These are phyloP conservation scores for Siphamia tubifer DNA, from an alignment of 2,113 vertebrate species.

Conservation along the genomic window DNA sequence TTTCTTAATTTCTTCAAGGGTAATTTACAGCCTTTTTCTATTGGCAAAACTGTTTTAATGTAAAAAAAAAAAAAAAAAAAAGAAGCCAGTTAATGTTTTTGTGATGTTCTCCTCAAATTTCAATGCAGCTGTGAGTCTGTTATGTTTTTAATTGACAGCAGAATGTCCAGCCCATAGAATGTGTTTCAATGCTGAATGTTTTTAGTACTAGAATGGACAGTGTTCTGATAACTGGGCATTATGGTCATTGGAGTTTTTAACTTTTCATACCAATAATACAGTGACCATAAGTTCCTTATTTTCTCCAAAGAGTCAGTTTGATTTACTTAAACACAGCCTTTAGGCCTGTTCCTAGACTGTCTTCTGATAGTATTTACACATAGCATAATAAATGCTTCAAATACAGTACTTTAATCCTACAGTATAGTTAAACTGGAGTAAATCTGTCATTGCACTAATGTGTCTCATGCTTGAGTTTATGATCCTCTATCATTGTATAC, in stretches of 20 bases:
- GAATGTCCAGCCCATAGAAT: no score
- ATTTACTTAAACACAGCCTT: no score
- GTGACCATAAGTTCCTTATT: not conserved
- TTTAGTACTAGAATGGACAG: slow-evolving; percentile 5
- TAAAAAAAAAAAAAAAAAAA: no score
- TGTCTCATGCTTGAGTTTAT: not conserved
- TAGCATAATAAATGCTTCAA: not conserved
- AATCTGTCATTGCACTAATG: not conserved
- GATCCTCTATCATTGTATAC: not conserved
- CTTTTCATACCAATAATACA: slow-evolving; percentile 8
- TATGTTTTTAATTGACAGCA: not conserved
- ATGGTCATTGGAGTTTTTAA: not conserved
- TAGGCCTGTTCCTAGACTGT: not conserved
- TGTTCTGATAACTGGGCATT: slow-evolving; percentile 33
- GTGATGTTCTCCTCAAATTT: not conserved
- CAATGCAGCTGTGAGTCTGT: not conserved
- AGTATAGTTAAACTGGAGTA: not conserved
- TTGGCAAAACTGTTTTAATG: not conserved
- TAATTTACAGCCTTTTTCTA: not conserved
- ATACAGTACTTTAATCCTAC: not conserved
- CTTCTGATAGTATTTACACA: not conserved
- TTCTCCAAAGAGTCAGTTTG: slow-evolving; percentile 18
- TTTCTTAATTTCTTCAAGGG: not conserved
- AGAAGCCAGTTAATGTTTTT: not conserved
- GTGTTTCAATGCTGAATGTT: not conserved